Percentiles rank a stretch among this genome's conserved stretches.
Evolutionary conservation across 2,888 invertebrate species (phyloP).

Genomic region (Apocheima hispidaria): DNA sequence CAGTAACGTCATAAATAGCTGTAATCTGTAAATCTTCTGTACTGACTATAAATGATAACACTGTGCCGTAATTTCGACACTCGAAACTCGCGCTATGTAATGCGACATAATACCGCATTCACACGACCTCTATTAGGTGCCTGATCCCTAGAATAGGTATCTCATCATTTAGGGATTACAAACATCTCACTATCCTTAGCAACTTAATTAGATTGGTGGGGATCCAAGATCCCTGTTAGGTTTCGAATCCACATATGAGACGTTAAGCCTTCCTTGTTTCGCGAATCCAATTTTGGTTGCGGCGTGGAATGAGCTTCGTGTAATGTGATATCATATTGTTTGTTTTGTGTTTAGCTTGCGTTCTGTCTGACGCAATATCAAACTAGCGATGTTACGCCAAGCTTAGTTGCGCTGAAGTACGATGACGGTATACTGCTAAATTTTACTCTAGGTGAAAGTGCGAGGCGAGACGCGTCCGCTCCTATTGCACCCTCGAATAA

Average conservation of each 20-base stretch:
- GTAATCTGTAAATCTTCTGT: neutral
- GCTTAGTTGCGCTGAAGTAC: neutral
- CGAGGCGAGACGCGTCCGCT: no score
- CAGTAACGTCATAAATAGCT: no score
- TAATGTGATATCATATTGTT: slow-evolving; percentile 26
- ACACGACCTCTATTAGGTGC: slow-evolving; percentile 42
- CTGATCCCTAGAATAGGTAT: slow-evolving; percentile 40
- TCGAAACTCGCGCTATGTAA: slow-evolving; percentile 36
- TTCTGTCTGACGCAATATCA: slow-evolving; percentile 1
- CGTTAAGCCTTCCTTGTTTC: slow-evolving; percentile 30
- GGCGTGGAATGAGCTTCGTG: slow-evolving; percentile 17
- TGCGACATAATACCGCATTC: slow-evolving; percentile 39
- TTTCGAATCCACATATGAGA: slow-evolving; percentile 24
- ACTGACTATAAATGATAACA: neutral
- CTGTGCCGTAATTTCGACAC: slow-evolving; percentile 21
- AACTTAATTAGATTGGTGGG: slow-evolving; percentile 41
- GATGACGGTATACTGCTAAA: neutral
- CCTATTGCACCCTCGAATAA: no score
- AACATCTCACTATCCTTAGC: slow-evolving; percentile 40
- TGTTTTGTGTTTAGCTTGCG: slow-evolving; percentile 14
- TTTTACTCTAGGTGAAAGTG: no score
- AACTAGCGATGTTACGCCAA: neutral
- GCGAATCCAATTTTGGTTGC: slow-evolving; percentile 26
- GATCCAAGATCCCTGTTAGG: slow-evolving; percentile 31
- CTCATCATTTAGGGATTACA: slow-evolving; percentile 44